phyloP scores from a whole-genome alignment of 1,140 invertebrate genomes.

The Trichoplusia ni region DNA sequence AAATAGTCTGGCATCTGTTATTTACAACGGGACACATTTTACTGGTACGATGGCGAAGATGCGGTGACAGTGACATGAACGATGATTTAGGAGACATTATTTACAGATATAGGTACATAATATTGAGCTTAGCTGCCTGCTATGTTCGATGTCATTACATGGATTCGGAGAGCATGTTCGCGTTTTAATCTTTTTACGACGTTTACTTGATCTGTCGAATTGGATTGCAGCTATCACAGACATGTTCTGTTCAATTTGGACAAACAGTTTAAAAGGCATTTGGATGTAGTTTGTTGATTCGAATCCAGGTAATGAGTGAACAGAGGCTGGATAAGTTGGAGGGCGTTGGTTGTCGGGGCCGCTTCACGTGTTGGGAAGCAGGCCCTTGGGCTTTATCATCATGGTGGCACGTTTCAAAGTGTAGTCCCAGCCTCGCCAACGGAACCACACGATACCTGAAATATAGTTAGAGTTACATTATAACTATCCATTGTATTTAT shows the following conservation, averaged over 20 bases:
- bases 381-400: slow-evolving; percentile 93
- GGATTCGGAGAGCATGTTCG: slow-evolving; percentile 46
- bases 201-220: neutral
- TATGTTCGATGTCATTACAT: slow-evolving; percentile 63
- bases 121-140: slow-evolving; percentile 64
- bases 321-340: slow-evolving; percentile 57
- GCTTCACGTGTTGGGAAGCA: slow-evolving; percentile 81
- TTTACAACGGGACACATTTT: slow-evolving; percentile 54
- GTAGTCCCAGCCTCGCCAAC: slow-evolving; percentile 97
- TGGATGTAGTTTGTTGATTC: slow-evolving; percentile 19
- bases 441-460: slow-evolving; percentile 95
- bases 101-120: slow-evolving; percentile 62
- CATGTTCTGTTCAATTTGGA: slow-evolving; percentile 21
- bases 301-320: slow-evolving; percentile 71
- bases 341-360: slow-evolving; percentile 5
- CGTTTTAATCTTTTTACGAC: slow-evolving; percentile 3
- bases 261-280: slow-evolving; percentile 1
- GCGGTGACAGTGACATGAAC: slow-evolving; percentile 32
- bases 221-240: slow-evolving; percentile 23
- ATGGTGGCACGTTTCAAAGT: slow-evolving; percentile 93
- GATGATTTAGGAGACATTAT: slow-evolving; percentile 54
- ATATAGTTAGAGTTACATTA: too few relatives aligned
- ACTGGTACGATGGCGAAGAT: slow-evolving; percentile 43
- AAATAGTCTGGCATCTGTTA: slow-evolving; percentile 51
- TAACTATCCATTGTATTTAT: too few relatives aligned